These are phyloP conservation scores for Eupsittula cactorum DNA, from an alignment of 2,113 vertebrate species.

Conservation along the genomic window DNA sequence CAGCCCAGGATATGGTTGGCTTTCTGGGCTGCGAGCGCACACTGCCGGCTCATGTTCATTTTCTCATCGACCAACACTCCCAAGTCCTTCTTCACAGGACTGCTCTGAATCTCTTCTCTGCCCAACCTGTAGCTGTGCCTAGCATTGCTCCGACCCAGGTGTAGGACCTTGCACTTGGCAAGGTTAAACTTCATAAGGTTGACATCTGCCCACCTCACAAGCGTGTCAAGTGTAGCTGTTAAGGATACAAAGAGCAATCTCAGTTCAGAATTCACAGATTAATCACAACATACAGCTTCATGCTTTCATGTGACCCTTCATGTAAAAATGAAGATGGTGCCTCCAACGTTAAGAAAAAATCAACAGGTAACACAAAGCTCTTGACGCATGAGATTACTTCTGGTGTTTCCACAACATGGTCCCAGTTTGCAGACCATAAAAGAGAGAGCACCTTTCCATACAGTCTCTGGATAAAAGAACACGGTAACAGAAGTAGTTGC, in stretches of 20 bases:
- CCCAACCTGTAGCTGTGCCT: too few species aligned
- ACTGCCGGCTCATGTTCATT: too few species aligned
- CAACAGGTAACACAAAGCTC: background rate
- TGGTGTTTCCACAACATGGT: background rate
- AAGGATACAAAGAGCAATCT: background rate
- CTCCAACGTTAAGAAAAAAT: background rate
- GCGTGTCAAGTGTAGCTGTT: background rate
- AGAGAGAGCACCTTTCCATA: background rate
- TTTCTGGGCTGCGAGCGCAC: too few species aligned
- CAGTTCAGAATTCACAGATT: background rate
- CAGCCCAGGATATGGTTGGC: too few species aligned
- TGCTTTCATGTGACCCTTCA: background rate
- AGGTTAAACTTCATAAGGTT: too few species aligned
- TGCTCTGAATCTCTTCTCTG: too few species aligned
- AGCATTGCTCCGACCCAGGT: too few species aligned
- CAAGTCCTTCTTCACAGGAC: too few species aligned
- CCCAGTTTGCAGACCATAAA: background rate
- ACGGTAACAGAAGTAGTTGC: background rate
- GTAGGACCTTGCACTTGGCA: too few species aligned
- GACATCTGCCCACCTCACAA: too few species aligned
- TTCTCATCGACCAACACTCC: too few species aligned
- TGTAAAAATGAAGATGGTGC: background rate
- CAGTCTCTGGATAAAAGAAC: background rate
- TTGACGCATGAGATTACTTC: background rate
- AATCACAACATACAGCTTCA: background rate